Base-by-base conservation (phyloP, 2,888 invertebrate species). In the Cataglyphis altisquamis region DNA sequence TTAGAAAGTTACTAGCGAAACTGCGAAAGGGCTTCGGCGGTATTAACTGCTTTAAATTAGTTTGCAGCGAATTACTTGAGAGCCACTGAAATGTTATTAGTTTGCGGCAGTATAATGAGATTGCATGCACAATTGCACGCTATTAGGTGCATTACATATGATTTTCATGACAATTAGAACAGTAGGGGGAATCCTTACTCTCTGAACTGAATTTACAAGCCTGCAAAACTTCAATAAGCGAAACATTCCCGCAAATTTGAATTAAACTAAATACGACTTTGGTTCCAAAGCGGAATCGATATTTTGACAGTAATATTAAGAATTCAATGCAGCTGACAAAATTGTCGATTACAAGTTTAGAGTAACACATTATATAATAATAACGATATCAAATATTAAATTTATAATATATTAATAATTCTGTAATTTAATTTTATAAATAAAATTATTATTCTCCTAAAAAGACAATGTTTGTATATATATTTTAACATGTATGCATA, bases 1-100 rank as follows among this genome's bases (percentile, higher is more conserved):
- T 68, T 18, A 15, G 15, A 32, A 15, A 78, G 68, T 68, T 68
- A 57, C 32, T 21, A 55, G 57, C 32, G 25, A 32, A 68, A 78
- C 45, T 78, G 32, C 57, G 21, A 68, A 78, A 45, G 10, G 8
- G 57, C 78, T 60, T 67, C 72, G 52, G 25, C 39, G 39, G 67
- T 52, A 36, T 86, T 87, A 87, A 82, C 70, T 36, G 74, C 74
- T 64, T 72, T 87, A 84, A 75, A 87, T 87, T 84, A 87, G 86
- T 84, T 84, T 48, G 29, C 68, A 62, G 78, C 72, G 63, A 72
- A 62, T 85, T 80, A 87, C 87, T 86, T 80, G 83, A 45, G 82
- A 80, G 77, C 77, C 78, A 70, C 78, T 78, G 84, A 87, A 83
- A 82, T 68, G 74, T 87, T 84, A 86, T 87, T 84, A 84, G 74